Conservation (phyloP, 1,140 invertebrate genomes). For the Calycopis cecrops region DNA sequence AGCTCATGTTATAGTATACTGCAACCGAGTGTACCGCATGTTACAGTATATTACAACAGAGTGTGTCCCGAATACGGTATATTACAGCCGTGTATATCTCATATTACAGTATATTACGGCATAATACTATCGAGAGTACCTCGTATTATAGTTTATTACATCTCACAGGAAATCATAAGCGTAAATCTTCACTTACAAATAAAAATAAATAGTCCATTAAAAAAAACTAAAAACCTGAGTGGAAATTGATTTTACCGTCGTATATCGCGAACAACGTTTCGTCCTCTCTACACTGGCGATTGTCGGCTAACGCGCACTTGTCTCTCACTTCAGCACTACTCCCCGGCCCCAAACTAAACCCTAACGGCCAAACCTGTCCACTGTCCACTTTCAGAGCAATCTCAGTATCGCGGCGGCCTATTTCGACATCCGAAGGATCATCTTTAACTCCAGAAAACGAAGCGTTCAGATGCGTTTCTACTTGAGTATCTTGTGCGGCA, state of each 20-base stretch:
- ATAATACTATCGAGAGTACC: too few relatives aligned
- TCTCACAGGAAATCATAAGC: conserved; percentile 1
- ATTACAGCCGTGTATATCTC: too few relatives aligned
- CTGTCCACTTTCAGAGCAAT: conserved; percentile 1
- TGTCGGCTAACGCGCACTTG: conserved; percentile 1
- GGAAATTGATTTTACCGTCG: conserved; percentile 42
- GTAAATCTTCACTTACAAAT: conserved; percentile 7
- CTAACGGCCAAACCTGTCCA: not conserved
- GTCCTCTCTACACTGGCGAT: conserved; percentile 13
- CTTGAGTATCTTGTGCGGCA: not conserved
- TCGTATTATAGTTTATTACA: too few relatives aligned
- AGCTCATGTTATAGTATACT: too few relatives aligned
- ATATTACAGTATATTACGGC: too few relatives aligned
- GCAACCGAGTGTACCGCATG: too few relatives aligned
- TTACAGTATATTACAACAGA: too few relatives aligned
- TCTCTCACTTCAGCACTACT: not conserved
- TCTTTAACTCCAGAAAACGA: too few relatives aligned
- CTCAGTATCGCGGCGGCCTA: not conserved
- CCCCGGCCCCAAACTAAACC: not conserved
- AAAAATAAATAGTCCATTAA: conserved; percentile 19
- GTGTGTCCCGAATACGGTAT: too few relatives aligned
- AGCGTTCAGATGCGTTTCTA: not conserved
- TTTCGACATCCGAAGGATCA: too few relatives aligned
- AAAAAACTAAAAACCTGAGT: conserved; percentile 35
- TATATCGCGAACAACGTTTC: conserved; percentile 33